Base-by-base conservation (phyloP, 92 coral and sea anemone genomes). In the Umimayanthus kanabou region DNA sequence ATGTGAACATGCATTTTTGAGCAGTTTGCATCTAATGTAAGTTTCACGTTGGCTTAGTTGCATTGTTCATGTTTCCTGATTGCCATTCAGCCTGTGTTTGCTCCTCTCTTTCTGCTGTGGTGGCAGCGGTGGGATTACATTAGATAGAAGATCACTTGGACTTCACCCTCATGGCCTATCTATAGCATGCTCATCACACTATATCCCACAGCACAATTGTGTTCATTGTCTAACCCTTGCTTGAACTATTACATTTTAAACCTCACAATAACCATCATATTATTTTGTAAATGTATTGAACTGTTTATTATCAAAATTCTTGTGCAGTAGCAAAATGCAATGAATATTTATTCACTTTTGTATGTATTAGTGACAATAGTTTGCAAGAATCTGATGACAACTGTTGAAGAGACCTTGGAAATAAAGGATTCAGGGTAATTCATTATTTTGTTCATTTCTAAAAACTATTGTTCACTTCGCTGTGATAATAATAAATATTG, bases 331-430 rank as follows among this genome's bases (percentile, higher is more conserved):
- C 25, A 4, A 77, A 33, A 23, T 26, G 50, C 50, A 57, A 15
- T 61, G 69, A 61, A 4, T 25, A 16, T 25, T 58, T 6, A 40
- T 20, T 43, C 22, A 18, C 69, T 53, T 77, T 28, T 25, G 25
- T 90, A 5, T 64, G 42, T 50, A 29, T 82, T 78, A 96, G 98
- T 96, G 33, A 94, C 94, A 42, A 96, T 94, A 72, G 91, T 93
- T 79, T 96, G 98, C 92, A 96, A 96, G 90, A 96, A 96, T 78
- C 93, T 96, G 16, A 88, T 91, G 91, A 91, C 94, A 39, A 93
- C 97, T 30, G 88, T 89, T 40, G 97, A 94, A 78, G 95, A 95
- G 45, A 88, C 95, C 53, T 30, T 88, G 91, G 84, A 88, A 65
- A 76, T 88, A 8, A 88, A 79, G 26, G 89, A 88, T 66, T 39